These are phyloP conservation scores for Orussus abietinus DNA, from an alignment of 1,140 invertebrate species.

Conservation along the genomic window DNA sequence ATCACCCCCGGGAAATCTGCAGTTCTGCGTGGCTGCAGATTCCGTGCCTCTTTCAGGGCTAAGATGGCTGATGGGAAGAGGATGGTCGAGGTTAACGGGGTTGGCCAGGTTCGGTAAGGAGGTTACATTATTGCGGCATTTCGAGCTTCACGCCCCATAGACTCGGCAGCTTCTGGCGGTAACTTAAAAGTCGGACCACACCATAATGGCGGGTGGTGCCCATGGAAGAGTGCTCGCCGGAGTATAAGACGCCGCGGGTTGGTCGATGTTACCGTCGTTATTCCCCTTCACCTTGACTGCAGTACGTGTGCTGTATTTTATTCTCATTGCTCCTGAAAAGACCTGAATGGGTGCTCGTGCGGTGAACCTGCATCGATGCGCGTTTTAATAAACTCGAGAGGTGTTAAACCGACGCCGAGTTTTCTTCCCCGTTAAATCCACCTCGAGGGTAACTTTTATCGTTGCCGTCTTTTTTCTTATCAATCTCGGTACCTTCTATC, in stretches of 20 bases:
- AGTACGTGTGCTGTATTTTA: too few relatives aligned
- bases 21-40: slow-evolving; percentile 25
- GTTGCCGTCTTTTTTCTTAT: too few relatives aligned
- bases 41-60: slow-evolving; percentile 26
- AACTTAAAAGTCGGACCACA: slow-evolving; percentile 29
- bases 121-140: slow-evolving; percentile 39
- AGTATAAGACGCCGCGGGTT: background rate
- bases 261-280: slow-evolving; percentile 14
- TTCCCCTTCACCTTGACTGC: slow-evolving; percentile 14
- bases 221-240: background rate
- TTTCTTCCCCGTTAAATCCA: too few relatives aligned
- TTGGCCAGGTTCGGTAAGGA: slow-evolving; percentile 32
- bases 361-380: too few relatives aligned
- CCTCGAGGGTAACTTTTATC: too few relatives aligned
- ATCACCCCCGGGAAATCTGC: too few relatives aligned
- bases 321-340: slow-evolving; percentile 12
- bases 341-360: too few relatives aligned
- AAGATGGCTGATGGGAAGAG: too few relatives aligned
- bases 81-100: slow-evolving; percentile 15
- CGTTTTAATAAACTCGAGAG: too few relatives aligned
- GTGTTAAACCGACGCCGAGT: too few relatives aligned
- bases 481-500: too few relatives aligned
- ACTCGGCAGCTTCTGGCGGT: slow-evolving; percentile 28
- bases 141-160: slow-evolving; percentile 38
- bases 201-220: slow-evolving; percentile 13